These are phyloP conservation scores for Eulemur macaco DNA, from an alignment of 2,113 vertebrate genomes.

Conservation along the genomic window DNA sequence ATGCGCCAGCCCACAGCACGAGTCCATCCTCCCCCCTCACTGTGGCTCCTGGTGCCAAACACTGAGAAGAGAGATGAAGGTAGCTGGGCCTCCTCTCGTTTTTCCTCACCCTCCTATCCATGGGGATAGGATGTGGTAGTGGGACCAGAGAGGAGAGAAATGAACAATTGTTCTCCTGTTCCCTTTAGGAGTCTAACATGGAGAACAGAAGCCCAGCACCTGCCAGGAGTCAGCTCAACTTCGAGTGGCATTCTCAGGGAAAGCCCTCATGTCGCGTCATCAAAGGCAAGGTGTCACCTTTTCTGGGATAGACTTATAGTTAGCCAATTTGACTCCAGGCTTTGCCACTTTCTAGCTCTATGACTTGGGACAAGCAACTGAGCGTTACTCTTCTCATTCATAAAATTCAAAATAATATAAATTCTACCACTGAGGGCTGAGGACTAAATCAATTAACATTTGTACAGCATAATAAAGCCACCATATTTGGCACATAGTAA, in stretches of 20 bases:
- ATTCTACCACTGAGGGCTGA: not conserved
- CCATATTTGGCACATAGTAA: rapidly evolving
- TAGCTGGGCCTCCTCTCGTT: not conserved
- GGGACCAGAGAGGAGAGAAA: not conserved
- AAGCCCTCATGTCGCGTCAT: not conserved
- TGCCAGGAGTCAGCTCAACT: not conserved
- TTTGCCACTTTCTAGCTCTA: not conserved
- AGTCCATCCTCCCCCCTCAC: not conserved
- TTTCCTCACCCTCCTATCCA: not conserved
- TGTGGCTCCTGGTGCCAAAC: not conserved
- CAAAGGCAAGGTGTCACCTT: not conserved
- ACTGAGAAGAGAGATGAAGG: not conserved
- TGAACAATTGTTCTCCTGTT: not conserved
- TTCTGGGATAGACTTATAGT: not conserved
- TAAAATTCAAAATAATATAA: not conserved
- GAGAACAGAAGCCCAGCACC: not conserved
- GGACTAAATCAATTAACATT: not conserved
- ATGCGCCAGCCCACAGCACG: not conserved
- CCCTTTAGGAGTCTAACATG: not conserved
- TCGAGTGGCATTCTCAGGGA: not conserved
- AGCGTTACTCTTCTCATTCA: not conserved
- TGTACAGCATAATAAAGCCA: not conserved
- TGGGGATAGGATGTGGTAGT: not conserved
- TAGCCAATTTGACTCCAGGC: not conserved
- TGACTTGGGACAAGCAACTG: not conserved